Evolutionary conservation across 2,113 vertebrate genomes (phyloP), one percentile per base, ranked within the genome.

Genomic region (Phrynosoma platyrhinos): DNA sequence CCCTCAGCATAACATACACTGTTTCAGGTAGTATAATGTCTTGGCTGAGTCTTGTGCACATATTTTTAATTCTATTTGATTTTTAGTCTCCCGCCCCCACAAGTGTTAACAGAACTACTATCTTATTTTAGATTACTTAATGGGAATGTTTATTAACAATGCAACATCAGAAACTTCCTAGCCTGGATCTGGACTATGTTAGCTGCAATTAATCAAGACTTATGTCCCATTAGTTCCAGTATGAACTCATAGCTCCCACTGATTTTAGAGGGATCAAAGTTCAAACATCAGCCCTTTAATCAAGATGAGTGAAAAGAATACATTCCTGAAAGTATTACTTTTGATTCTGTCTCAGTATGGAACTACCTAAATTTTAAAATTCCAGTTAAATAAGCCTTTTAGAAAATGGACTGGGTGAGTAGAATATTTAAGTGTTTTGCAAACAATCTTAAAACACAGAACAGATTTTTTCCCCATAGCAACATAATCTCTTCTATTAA

Each of bases 121-220:
- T 9, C 66, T 21, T 21, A 68, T 27, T 8, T 1, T 18, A 62
- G 58, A 62, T 13, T 62, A 62, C 18, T 20, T 62, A 62, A 5
- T 16, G 58, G 18, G 58, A 1, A 62, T 62, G 58, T 1, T 42
- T n/a, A 5, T 9, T 1, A 1, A 0, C 0, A 0, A 74, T 75
- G 40, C 25, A 32, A 47, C 55, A 0, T 0, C 20, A 75, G 7
- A 25, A 16, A 64, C 18, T 32, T 25, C 32, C 84, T 27, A 8
- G 66, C 7, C 5, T 68, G 21, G 66, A 27, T 25, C 66, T 25
- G 25, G 66, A 27, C 5, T 7, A 68, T 7, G 23, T 23, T 27
- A 68, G 64, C 25, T 27, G 69, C 8, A 14, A 30, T n/a, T 4
- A 13, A 27, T n/a, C 5, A 62, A 13, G 18, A 20, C 58, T 62